Conservation (phyloP, 2,888 invertebrate genomes). For the Nudaria mundana region DNA sequence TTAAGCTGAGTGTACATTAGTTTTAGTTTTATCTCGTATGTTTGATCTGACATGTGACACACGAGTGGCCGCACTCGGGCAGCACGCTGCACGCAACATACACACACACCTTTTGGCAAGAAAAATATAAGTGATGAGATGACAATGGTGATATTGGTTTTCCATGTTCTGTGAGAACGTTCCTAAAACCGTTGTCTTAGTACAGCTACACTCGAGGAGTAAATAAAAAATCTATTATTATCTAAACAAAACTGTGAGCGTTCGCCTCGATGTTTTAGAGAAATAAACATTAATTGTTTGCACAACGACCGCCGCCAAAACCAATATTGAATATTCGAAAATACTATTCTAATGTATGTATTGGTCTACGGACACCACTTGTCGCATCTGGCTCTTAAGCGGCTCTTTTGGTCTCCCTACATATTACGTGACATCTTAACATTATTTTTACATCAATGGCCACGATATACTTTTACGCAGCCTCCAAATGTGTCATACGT, state of each 20-base stretch:
- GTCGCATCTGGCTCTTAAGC: slow-evolving; percentile 67
- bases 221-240: slow-evolving; percentile 77
- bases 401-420: slow-evolving; percentile 64
- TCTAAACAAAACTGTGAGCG: slow-evolving; percentile 74
- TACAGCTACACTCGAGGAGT: slow-evolving; percentile 64
- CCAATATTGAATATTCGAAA: slow-evolving; percentile 79
- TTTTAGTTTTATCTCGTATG: slow-evolving; percentile 72
- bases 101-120: slow-evolving; percentile 43
- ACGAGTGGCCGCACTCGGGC: slow-evolving; percentile 43
- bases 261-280: slow-evolving; percentile 77
- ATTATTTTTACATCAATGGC: slow-evolving; percentile 19
- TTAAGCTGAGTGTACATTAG: slow-evolving; percentile 74
- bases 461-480: slow-evolving; percentile 13
- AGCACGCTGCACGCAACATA: slow-evolving; percentile 15
- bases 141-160: slow-evolving; percentile 21
- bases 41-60: slow-evolving; percentile 74
- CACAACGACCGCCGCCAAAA: slow-evolving; percentile 74
- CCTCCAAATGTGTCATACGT: slow-evolving; percentile 6
- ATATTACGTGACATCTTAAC: slow-evolving; percentile 51
- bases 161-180: slow-evolving; percentile 58
- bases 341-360: slow-evolving; percentile 79
- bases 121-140: no score
- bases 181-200: slow-evolving; percentile 49
- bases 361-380: slow-evolving; percentile 58
- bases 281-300: slow-evolving; percentile 78